Percentiles rank a stretch among this genome's conserved stretches.
Evolutionary conservation across 2,797 vertebrate species (phyloP).

Genomic region (Enteromius fasciolatus): DNA sequence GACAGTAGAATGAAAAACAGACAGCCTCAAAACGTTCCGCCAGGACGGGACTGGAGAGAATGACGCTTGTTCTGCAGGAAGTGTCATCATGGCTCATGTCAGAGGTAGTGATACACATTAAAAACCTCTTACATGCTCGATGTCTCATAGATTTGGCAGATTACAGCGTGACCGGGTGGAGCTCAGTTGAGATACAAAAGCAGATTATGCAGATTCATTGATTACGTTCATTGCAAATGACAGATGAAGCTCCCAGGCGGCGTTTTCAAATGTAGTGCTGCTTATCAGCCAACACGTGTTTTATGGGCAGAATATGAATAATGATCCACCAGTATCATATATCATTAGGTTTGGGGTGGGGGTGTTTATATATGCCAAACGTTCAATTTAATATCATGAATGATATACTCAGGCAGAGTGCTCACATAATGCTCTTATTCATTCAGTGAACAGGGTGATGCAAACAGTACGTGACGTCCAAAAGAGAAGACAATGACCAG

Average conservation of each 20-base stretch:
- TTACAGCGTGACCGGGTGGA: constrained; percentile 26
- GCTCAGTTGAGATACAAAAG: background rate
- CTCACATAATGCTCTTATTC: constrained; percentile 19
- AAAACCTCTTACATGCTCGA: constrained; percentile 18
- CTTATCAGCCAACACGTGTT: constrained; percentile 2
- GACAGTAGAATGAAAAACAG: background rate
- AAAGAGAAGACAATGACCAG: constrained; percentile 17
- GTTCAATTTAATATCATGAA: constrained; percentile 17
- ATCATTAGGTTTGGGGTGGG: constrained; percentile 13
- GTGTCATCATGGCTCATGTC: constrained; percentile 40
- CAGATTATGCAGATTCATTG: constrained; percentile 20
- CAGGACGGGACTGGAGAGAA: constrained; percentile 25
- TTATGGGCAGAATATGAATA: background rate
- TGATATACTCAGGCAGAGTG: constrained; percentile 17
- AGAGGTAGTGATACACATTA: constrained; percentile 31
- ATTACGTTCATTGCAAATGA: constrained; percentile 10
- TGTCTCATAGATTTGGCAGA: constrained; percentile 19
- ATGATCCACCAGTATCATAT: background rate
- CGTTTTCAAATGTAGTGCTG: background rate
- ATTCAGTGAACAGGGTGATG: constrained; percentile 25
- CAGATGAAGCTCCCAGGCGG: constrained; percentile 9
- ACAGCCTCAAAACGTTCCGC: constrained; percentile 1
- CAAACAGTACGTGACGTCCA: background rate
- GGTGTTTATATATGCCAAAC: constrained; percentile 15
- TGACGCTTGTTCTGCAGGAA: constrained; percentile 40